phyloP scores from a whole-genome alignment of 2,888 invertebrate species.

The Athetis lepigone region DNA sequence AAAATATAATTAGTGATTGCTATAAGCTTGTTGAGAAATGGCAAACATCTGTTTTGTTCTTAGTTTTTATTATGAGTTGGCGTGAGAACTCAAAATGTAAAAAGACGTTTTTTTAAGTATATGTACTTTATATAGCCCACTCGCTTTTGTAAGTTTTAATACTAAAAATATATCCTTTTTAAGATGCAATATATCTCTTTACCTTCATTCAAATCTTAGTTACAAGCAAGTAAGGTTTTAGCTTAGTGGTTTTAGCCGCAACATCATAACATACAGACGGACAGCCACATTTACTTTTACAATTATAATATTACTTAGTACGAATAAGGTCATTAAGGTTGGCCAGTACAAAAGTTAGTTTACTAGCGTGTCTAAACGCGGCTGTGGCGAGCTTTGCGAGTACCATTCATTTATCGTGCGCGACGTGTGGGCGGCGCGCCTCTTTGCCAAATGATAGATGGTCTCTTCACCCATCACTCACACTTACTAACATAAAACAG shows the following conservation, averaged over 20 bases:
- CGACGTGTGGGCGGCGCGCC: slow-evolving; percentile 64
- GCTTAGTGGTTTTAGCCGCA: too few species aligned
- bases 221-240: too few species aligned
- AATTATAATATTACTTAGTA: too few species aligned
- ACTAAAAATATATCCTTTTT: too few species aligned
- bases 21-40: slow-evolving; percentile 24
- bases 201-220: too few species aligned
- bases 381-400: slow-evolving; percentile 22
- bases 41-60: slow-evolving; percentile 38
- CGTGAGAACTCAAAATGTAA: slow-evolving; percentile 20
- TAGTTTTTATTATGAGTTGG: slow-evolving; percentile 10
- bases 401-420: slow-evolving; percentile 57
- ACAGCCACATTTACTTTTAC: too few species aligned
- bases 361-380: slow-evolving; percentile 11
- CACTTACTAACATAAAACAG: slow-evolving; percentile 75
- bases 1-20: slow-evolving; percentile 28
- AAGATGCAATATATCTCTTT: too few species aligned
- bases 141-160: too few species aligned
- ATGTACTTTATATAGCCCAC: too few species aligned
- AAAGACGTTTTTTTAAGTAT: not conserved
- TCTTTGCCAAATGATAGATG: slow-evolving; percentile 76
- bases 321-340: slow-evolving; percentile 1
- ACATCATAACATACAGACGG: too few species aligned
- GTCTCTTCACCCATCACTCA: slow-evolving; percentile 74
- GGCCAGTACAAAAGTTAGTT: slow-evolving; percentile 17